A percentile compares a stretch with the other conserved stretches of the same genome.
phyloP scores from a whole-genome alignment of 2,888 invertebrate genomes.

The Drosophila anomelani region DNA sequence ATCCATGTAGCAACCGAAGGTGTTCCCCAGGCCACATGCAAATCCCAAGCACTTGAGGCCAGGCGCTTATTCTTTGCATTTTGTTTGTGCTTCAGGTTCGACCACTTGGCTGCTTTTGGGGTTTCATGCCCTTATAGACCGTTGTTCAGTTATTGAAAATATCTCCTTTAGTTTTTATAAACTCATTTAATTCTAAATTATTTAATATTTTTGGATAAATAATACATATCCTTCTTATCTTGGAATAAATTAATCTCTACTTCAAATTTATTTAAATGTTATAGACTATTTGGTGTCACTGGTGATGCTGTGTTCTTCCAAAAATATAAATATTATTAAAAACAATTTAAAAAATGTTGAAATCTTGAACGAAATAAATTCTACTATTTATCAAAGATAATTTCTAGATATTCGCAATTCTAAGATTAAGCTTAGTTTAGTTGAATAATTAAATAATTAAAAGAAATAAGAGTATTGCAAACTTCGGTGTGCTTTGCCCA shows the following conservation, averaged over 20 bases:
- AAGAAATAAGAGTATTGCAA: not conserved
- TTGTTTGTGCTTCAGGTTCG: slow-evolving; percentile 54
- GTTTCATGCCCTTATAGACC: not conserved
- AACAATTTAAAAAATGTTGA: too few species aligned
- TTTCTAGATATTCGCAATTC: not conserved
- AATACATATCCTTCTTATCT: too few species aligned
- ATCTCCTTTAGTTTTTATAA: not conserved
- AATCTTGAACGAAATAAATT: too few species aligned
- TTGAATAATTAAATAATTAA: not conserved
- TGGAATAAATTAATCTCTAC: too few species aligned
- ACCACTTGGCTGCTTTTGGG: slow-evolving; percentile 63
- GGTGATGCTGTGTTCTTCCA: too few species aligned
- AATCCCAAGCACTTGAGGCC: slow-evolving; percentile 65
- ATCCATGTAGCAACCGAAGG: slow-evolving; percentile 58
- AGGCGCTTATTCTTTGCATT: slow-evolving; percentile 53
- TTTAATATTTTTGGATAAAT: not conserved
- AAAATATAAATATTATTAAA: too few species aligned
- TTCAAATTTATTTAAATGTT: too few species aligned
- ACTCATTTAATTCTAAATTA: not conserved
- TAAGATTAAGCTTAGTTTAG: not conserved
- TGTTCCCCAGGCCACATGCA: slow-evolving; percentile 50
- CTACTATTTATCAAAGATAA: too few species aligned
- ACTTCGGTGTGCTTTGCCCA: not conserved
- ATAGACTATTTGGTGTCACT: too few species aligned
- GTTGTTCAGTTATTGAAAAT: not conserved